Conservation (phyloP, 2,888 invertebrate genomes). For the Pseudeuparius sepicola region DNA sequence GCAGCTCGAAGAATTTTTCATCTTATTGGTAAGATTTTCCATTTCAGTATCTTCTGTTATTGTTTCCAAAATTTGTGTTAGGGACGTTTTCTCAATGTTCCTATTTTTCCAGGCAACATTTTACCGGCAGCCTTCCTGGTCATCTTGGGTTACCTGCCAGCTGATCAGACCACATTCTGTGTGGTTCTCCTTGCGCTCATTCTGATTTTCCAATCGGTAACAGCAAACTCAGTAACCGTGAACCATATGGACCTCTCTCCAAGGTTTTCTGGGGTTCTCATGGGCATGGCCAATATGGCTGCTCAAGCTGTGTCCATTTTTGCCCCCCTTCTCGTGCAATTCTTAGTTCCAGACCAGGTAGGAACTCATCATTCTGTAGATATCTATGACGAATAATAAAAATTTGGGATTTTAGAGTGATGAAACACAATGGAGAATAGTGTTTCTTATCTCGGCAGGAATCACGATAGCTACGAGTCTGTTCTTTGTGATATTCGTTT, state of each 20-base stretch:
- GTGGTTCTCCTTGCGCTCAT: slow-evolving; percentile 58
- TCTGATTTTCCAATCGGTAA: slow-evolving; percentile 65
- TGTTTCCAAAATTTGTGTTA: too few relatives aligned
- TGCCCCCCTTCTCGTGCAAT: slow-evolving; percentile 62
- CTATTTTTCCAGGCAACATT: slow-evolving; percentile 33
- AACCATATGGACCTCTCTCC: slow-evolving; percentile 80
- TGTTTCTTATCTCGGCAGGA: slow-evolving; percentile 11
- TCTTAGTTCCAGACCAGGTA: slow-evolving; percentile 60
- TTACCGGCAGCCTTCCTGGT: slow-evolving; percentile 34
- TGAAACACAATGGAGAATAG: slow-evolving; percentile 12
- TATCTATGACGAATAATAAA: too few relatives aligned
- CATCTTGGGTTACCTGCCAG: slow-evolving; percentile 25
- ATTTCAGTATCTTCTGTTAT: too few relatives aligned
- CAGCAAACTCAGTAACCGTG: slow-evolving; percentile 61
- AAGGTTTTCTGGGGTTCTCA: slow-evolving; percentile 70
- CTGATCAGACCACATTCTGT: slow-evolving; percentile 38
- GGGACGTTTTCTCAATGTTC: too few relatives aligned
- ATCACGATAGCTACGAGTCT: slow-evolving; percentile 45
- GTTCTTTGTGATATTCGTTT: slow-evolving; percentile 59
- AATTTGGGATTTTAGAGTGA: slow-evolving; percentile 12
- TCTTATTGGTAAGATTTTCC: too few relatives aligned
- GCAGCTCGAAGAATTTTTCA: too few relatives aligned
- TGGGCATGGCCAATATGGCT: slow-evolving; percentile 73
- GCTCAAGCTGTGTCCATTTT: slow-evolving; percentile 69
- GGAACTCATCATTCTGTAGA: slow-evolving; percentile 25